These are phyloP conservation scores for Fringilla coelebs DNA, from an alignment of 2,797 vertebrate genomes.

Conservation along the genomic window DNA sequence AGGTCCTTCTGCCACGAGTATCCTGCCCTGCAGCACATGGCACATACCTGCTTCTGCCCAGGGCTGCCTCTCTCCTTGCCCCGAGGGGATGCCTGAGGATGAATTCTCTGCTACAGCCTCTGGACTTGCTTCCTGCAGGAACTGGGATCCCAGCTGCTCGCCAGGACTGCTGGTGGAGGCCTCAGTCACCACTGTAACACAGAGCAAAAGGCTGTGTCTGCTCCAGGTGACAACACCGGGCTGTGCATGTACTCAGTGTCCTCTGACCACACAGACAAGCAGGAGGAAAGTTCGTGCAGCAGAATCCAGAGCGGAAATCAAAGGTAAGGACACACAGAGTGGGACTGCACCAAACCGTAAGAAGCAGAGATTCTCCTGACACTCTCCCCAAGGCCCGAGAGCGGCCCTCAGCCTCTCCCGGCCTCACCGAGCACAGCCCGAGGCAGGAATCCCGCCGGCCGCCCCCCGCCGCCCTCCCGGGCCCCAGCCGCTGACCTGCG, in stretches of 20 bases:
- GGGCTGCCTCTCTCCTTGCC: background rate
- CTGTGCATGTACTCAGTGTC: fast-evolving
- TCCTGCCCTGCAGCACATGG: background rate
- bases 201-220: background rate
- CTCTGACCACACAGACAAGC: background rate
- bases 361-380: background rate
- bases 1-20: background rate
- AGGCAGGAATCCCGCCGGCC: background rate
- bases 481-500: slow-evolving; percentile 16
- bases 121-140: background rate
- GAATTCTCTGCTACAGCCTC: background rate
- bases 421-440: fast-evolving
- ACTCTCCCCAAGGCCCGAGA: background rate
- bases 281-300: background rate
- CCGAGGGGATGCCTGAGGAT: background rate
- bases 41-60: slow-evolving; percentile 39
- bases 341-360: background rate
- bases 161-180: background rate
- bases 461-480: background rate
- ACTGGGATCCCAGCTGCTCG: background rate
- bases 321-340: background rate
- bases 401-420: background rate
- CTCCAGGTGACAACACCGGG: background rate
- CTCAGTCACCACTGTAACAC: background rate
- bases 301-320: background rate